Conservation (phyloP, 1,140 invertebrate genomes). For the Trichogramma pretiosum region DNA sequence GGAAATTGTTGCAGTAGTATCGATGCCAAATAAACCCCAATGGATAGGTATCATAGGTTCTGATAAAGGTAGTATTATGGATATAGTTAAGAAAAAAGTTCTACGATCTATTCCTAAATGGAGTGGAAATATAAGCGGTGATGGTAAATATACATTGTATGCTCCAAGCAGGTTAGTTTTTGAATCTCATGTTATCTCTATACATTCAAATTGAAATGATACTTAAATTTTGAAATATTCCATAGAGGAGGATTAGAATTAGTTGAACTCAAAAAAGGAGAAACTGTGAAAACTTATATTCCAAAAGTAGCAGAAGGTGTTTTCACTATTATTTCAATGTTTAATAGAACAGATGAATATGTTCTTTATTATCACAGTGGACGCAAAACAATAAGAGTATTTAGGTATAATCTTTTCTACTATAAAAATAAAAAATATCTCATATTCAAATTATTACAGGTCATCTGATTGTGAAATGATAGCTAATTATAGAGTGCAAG, state of each 20-base stretch:
- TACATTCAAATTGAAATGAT: not conserved
- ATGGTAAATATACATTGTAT: conserved; percentile 86
- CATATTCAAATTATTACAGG: conserved; percentile 43
- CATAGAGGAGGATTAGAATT: conserved; percentile 82
- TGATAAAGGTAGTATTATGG: conserved; percentile 81
- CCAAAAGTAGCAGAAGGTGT: conserved; percentile 92
- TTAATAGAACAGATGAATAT: conserved; percentile 89
- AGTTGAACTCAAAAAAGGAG: conserved; percentile 76
- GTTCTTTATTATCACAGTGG: conserved; percentile 95
- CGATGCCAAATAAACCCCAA: conserved; percentile 72
- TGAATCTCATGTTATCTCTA: not conserved
- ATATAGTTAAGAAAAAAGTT: conserved; percentile 72
- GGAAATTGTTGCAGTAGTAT: conserved; percentile 60
- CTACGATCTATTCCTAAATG: conserved; percentile 70
- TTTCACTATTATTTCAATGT: conserved; percentile 89
- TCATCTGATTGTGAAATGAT: conserved; percentile 80
- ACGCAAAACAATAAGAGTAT: conserved; percentile 83
- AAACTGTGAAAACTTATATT: conserved; percentile 75
- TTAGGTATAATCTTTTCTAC: conserved; percentile 59
- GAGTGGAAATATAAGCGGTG: conserved; percentile 72
- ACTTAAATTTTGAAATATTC: not conserved
- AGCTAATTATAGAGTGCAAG: conserved; percentile 86
- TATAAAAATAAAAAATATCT: no score
- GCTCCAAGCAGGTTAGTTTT: conserved; percentile 63
- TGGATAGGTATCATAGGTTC: conserved; percentile 81